Base-by-base conservation (phyloP, 2,888 invertebrate genomes). In the Seladonia tumulorum region DNA sequence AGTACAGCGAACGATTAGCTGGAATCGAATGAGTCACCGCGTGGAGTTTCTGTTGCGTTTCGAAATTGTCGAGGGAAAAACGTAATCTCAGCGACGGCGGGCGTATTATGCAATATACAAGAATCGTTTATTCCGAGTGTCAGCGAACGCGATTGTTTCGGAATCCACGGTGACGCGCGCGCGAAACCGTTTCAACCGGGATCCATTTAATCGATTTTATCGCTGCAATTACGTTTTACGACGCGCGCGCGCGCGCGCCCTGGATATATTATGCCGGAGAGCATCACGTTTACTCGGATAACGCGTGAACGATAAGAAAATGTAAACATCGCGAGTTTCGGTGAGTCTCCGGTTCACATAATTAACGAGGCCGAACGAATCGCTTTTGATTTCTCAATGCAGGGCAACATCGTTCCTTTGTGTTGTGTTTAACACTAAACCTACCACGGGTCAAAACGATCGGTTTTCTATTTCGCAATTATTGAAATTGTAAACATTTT, bases 121-220 rank as follows among this genome's bases (percentile, higher is more conserved):
- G n/a, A 39, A 25, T 68, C 49, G 10, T 45, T 79, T 47, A 63
- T 66, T 79, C 82, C 49, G 78, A 60, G 25, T 53, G 83, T 83
- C 83, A 73, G 71, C 68, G 72, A 49, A 60, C 60, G 60, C 60
- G 70, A 85, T 89, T 81, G 87, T 89, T 81, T 82, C 68, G 74
- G 29, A 81, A 80, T 77, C 77, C 49, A 7, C 70, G 47, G 25
- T 63, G 66, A 79, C 63, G 49, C 66, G 60, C 12, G 42, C 35
- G 35, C 35, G 18, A 16, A 53, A 53, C 53, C 57, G n/a, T 60
- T 78, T 72, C 14, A 57, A 49, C 66, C 35, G 14, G 35, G 49
- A 42, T 78, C 39, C 29, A 16, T 71, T 81, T 72, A 71, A 88
- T 81, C 82, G 72, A 29, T 74, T 83, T 77, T 83, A 68, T 78